phyloP scores from a whole-genome alignment of 2,113 vertebrate species.

The Nothoprocta perdicaria region DNA sequence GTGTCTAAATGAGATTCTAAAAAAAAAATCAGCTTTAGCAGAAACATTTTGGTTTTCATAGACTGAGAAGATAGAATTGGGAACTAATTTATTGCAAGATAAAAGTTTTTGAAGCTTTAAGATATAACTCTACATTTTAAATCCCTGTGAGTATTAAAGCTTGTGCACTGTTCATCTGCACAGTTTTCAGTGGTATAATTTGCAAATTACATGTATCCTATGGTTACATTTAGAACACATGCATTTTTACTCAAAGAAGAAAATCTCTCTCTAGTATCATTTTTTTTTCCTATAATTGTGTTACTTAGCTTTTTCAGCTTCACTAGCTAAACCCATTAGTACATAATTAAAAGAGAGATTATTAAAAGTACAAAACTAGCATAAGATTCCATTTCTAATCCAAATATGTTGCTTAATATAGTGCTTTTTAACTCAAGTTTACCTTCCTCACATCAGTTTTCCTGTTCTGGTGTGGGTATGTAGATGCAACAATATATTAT shows the following conservation, averaged over 20 bases:
- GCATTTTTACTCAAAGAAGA: not conserved
- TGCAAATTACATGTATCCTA: not conserved
- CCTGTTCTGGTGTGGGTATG: not conserved
- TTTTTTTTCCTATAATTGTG: not conserved
- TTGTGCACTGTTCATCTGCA: not conserved
- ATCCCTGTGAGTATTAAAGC: not conserved
- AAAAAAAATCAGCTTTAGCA: not conserved
- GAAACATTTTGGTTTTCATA: not conserved
- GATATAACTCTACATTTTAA: not conserved
- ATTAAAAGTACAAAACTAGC: not conserved
- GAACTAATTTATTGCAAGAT: not conserved
- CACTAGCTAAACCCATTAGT: not conserved
- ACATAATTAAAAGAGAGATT: not conserved
- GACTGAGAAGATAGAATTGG: not conserved
- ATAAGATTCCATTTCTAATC: not conserved
- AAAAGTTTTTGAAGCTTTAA: not conserved
- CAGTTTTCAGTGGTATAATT: not conserved
- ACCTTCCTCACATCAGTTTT: not conserved
- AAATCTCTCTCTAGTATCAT: not conserved
- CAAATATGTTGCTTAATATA: not conserved
- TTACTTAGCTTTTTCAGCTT: not conserved
- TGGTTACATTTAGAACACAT: not conserved
- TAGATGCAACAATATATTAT: fast-evolving
- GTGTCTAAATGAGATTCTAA: not conserved
- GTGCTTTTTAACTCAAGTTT: not conserved